Conservation (phyloP, 2,888 invertebrate genomes). For the Catotricha subobsoleta region DNA sequence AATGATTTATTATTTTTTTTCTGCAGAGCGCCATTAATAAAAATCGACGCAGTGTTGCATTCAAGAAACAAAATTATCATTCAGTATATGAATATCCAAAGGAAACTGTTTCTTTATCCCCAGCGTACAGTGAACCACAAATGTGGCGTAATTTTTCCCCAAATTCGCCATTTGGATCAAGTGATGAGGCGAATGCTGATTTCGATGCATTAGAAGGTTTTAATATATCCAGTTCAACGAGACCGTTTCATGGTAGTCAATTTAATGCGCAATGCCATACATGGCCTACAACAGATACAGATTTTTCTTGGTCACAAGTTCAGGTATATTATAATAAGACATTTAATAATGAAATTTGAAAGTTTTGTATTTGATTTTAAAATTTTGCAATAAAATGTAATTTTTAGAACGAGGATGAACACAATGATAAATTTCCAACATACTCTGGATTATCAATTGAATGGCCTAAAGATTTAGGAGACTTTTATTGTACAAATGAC, state of each 20-base stretch:
- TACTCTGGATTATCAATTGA: conserved; percentile 6
- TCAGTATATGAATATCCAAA: conserved; percentile 71
- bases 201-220: conserved; percentile 13
- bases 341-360: neutral
- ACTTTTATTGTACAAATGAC: conserved; percentile 5
- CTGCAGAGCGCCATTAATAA: conserved; percentile 35
- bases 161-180: conserved; percentile 2
- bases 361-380: no score
- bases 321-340: no score
- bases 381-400: neutral
- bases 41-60: conserved; percentile 46
- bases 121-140: conserved; percentile 14
- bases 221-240: conserved; percentile 14
- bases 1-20: no score
- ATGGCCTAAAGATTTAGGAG: conserved; percentile 7
- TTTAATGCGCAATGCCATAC: conserved; percentile 14
- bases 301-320: conserved; percentile 16
- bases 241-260: conserved; percentile 15
- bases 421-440: conserved; percentile 5
- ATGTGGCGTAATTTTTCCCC: conserved; percentile 9
- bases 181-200: neutral
- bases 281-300: conserved; percentile 15
- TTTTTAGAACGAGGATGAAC: conserved; percentile 5
- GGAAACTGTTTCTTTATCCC: conserved; percentile 31
- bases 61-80: conserved; percentile 68